Evolutionary conservation across 37 sponge, comb jelly and placozoan species (phyloP), one percentile per base, ranked within the genome.

Genomic region (Halichondria panicea): DNA sequence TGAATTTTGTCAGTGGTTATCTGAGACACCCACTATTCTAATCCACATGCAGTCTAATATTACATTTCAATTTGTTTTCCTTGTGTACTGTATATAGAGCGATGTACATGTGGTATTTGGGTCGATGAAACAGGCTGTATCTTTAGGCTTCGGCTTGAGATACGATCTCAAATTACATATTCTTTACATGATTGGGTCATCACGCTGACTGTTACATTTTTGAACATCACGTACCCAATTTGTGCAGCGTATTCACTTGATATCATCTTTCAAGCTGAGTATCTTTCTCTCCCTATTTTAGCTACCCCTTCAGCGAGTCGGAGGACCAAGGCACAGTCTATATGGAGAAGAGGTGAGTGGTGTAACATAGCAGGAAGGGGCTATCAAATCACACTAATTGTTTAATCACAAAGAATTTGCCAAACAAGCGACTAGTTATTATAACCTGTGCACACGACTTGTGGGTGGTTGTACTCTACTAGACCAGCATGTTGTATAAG

Each of bases 241-340:
- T 18, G 15, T 8, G 21, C 27, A 12, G 9, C 50, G 15, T 32
- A 0, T 45, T 53, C 54, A 28, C 72, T n/a, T n/a, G n/a, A n/a
- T n/a, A n/a, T n/a, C n/a, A n/a, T n/a, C n/a, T n/a, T n/a, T n/a
- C n/a, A n/a, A n/a, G n/a, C n/a, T n/a, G n/a, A n/a, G n/a, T n/a
- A n/a, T n/a, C n/a, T n/a, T n/a, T n/a, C n/a, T n/a, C n/a, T n/a
- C n/a, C n/a, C n/a, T n/a, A n/a, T n/a, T 33, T 9, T 54, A 89
- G 90, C 72, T 89, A 89, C 55, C 90, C 90, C n/a, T 89, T 89
- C 63, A 84, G 85, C 76, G 90, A 89, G 45, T 50, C 80, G 3
- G 21, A 63, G 30, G 34, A 60, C 6, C 70, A 84, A 64, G 85
- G 85, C 2, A 55, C 46, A 44, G 37, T 63, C 40, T 89, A 89